Evolutionary conservation across 2,888 invertebrate genomes (phyloP).

Genomic region (Trichogramma dendrolimi): DNA sequence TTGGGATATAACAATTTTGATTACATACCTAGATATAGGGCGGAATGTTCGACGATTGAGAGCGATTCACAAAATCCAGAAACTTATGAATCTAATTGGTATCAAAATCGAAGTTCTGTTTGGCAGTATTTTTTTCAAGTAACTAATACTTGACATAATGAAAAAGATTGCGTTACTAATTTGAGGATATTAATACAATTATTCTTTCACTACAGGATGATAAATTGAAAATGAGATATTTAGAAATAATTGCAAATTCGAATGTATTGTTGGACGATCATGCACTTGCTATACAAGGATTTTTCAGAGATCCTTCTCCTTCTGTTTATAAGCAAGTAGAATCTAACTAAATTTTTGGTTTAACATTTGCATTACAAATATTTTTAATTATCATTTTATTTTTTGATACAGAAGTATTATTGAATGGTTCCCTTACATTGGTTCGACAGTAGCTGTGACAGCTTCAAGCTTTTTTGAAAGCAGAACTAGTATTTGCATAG

Average conservation of each 20-base stretch:
- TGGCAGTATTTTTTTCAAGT: conserved; percentile 16
- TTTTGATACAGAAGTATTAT: conserved; percentile 30
- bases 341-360: neutral
- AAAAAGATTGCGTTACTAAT: neutral
- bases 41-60: conserved; percentile 14
- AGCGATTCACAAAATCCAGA: conserved; percentile 5
- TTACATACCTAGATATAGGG: conserved; percentile 30
- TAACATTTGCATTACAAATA: neutral
- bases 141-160: conserved; percentile 1
- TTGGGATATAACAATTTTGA: conserved; percentile 45
- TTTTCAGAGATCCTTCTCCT: conserved; percentile 21
- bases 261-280: conserved; percentile 46
- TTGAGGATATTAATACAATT: conserved; percentile 4
- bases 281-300: conserved; percentile 33
- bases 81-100: neutral
- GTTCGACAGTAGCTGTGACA: conserved; percentile 31
- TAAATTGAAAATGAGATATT: conserved; percentile 31
- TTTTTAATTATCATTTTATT: conserved; percentile 11
- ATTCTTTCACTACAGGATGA: conserved; percentile 28
- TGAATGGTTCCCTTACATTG: conserved; percentile 32
- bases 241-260: conserved; percentile 37
- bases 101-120: conserved; percentile 4
- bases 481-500: conserved; percentile 26
- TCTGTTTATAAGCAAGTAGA: neutral
- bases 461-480: conserved; percentile 26